Conservation (phyloP, 2,888 invertebrate species). For the Bombylius discolor region DNA sequence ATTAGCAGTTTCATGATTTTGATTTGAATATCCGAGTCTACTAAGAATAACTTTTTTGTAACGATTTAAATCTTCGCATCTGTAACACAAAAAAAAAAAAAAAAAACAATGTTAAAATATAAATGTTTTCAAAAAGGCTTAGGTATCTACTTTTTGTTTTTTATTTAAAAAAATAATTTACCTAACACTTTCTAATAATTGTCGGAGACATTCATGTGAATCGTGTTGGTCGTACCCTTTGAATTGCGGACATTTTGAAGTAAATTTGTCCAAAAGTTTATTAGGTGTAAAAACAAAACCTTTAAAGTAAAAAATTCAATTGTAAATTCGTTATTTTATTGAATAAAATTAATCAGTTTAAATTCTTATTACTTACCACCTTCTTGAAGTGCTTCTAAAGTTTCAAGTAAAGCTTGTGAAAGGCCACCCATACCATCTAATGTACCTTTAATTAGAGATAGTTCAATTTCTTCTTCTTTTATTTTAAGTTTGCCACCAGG, state of each 20-base stretch:
- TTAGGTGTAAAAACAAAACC: constrained; percentile 54
- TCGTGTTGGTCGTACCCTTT: constrained; percentile 94
- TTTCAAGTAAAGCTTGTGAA: constrained; percentile 45
- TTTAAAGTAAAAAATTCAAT: constrained; percentile 16
- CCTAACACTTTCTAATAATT: constrained; percentile 78
- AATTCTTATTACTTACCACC: constrained; percentile 20
- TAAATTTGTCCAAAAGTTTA: constrained; percentile 49
- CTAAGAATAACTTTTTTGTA: constrained; percentile 71
- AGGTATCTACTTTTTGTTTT: background rate
- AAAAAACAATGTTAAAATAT: background rate
- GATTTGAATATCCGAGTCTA: constrained; percentile 60
- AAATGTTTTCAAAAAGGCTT: background rate
- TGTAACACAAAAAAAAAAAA: constrained; percentile 16
- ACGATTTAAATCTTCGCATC: constrained; percentile 60
- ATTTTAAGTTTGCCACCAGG: constrained; percentile 57
- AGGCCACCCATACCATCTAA: constrained; percentile 52
- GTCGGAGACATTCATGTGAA: constrained; percentile 84
- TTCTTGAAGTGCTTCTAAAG: constrained; percentile 54
- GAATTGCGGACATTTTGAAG: constrained; percentile 65
- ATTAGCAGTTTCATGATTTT: constrained; percentile 62
- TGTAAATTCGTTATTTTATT: constrained; percentile 11
- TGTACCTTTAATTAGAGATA: constrained; percentile 51
- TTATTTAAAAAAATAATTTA: constrained; percentile 19
- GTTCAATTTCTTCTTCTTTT: constrained; percentile 39
- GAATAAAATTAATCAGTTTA: background rate